Evolutionary conservation across 2,888 invertebrate genomes (phyloP).

Genomic region (Cephus sareptanus): DNA sequence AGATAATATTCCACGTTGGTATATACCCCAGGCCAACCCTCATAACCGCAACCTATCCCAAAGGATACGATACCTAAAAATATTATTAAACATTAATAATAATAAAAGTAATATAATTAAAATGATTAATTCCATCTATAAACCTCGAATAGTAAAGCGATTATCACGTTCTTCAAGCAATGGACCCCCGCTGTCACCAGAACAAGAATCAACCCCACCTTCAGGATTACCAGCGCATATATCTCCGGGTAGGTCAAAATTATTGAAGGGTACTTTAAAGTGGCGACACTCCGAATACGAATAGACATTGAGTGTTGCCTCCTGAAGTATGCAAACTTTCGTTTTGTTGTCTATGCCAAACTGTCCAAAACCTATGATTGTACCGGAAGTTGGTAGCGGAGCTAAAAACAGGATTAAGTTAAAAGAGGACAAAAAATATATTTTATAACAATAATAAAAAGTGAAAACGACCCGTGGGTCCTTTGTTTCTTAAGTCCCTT

Average conservation of each 20-base stretch:
- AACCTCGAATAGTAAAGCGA: conserved; percentile 83
- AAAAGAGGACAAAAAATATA: neutral
- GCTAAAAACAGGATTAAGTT: neutral
- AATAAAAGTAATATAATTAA: neutral
- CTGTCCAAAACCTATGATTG: neutral
- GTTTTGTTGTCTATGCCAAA: neutral
- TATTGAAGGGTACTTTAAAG: neutral
- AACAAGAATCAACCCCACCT: conserved; percentile 85
- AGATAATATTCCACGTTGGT: conserved; percentile 28
- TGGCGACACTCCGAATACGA: neutral
- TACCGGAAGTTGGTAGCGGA: neutral
- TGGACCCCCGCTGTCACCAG: conserved; percentile 90
- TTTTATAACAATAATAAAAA: neutral
- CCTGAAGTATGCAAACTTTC: neutral
- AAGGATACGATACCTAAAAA: conserved; percentile 34
- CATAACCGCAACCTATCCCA: conserved; percentile 36
- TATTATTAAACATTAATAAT: conserved; percentile 4
- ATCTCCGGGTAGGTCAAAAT: neutral
- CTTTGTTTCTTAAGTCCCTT: neutral
- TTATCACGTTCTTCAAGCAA: conserved; percentile 80
- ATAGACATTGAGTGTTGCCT: neutral
- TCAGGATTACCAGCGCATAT: conserved; percentile 77
- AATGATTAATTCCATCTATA: conserved; percentile 40
- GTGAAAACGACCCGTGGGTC: neutral
- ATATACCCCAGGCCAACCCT: conserved; percentile 34